Base-by-base conservation (phyloP, 2,113 vertebrate genomes). In the Pterophyllum scalare region DNA sequence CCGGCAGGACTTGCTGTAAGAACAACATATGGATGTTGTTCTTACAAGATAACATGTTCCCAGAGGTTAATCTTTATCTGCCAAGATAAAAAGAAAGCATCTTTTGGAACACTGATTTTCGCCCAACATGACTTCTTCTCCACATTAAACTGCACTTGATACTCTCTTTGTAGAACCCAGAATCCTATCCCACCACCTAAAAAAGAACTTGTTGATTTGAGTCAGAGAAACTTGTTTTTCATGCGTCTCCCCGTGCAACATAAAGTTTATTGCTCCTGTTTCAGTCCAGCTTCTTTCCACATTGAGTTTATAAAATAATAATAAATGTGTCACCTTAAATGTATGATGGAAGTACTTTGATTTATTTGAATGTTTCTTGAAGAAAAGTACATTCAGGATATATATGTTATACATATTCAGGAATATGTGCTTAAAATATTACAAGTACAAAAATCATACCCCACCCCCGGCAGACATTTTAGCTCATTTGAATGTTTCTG, bases 71-170 rank as follows among this genome's bases (percentile, higher is more conserved):
- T 33, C 26, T 72, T 54, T 17, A 72, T 72, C 24, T 72, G 46
- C 52, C 4, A 1, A 54, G 67, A 54, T 31, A 72, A 72, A 72
- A 52, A 72, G 65, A 72, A 72, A 72, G 24, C 65, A 70, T 52
- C 43, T 72, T 72, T 72, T 72, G 46, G 65, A 72, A 72, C 67
- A 54, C 46, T 33, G 67, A 72, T 54, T 52, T 72, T 72, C 67
- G 7, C 67, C 67, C 26, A 3, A 33, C 19, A 33, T n/a, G 46
- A 3, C 26, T 72, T 33, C 43, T 72, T 52, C 6, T 52, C 26
- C 67, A 72, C 67, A 31, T 72, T 54, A 72, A 33, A 54, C 43
- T 54, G 10, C 67, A 72, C 26, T 72, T 54, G 67, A 72, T 72
- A 14, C 46, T 72, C 26, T 9, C 67, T 72, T 54, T 72, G 46